A percentile compares a stretch with the other conserved stretches of the same genome.
phyloP scores from a whole-genome alignment of 2,888 invertebrate species.

The Glaucopsyche alexis region DNA sequence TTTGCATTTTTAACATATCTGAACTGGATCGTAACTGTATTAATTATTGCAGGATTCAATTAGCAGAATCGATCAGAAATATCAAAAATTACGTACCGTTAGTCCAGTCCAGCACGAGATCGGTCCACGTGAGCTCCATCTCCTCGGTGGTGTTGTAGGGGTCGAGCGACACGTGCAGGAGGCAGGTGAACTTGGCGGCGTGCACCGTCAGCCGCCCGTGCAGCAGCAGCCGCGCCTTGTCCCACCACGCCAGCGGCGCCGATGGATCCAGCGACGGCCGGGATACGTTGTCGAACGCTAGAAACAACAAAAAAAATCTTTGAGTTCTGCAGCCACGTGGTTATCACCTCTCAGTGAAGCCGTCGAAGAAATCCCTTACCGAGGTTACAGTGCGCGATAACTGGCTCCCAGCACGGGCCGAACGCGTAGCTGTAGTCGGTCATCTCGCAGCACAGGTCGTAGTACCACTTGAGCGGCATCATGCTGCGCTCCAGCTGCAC shows the following conservation, averaged over 20 bases:
- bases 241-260: constrained; percentile 97
- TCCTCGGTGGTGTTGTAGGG: constrained; percentile 99
- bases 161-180: constrained; percentile 97
- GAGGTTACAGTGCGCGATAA: constrained; percentile 92
- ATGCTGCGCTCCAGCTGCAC: constrained; percentile 93
- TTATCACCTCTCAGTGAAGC: too few relatives aligned
- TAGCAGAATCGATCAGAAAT: too few relatives aligned
- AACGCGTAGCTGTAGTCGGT: constrained; percentile 95
- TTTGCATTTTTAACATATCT: too few relatives aligned
- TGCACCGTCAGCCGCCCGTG: constrained; percentile 96
- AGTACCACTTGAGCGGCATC: constrained; percentile 97
- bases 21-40: too few relatives aligned
- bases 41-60: too few relatives aligned
- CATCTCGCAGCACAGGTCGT: constrained; percentile 97
- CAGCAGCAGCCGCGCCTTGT: constrained; percentile 93
- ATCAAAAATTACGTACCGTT: constrained; percentile 81
- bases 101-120: constrained; percentile 97
- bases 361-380: constrained; percentile 65
- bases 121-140: constrained; percentile 98
- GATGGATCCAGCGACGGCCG: constrained; percentile 95
- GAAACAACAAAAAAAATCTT: neutral
- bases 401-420: constrained; percentile 99
- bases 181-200: constrained; percentile 91
- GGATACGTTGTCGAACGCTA: constrained; percentile 91
- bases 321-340: neutral